These are phyloP conservation scores for Aphidius gifuensis DNA, from an alignment of 1,140 invertebrate genomes.

Conservation along the genomic window DNA sequence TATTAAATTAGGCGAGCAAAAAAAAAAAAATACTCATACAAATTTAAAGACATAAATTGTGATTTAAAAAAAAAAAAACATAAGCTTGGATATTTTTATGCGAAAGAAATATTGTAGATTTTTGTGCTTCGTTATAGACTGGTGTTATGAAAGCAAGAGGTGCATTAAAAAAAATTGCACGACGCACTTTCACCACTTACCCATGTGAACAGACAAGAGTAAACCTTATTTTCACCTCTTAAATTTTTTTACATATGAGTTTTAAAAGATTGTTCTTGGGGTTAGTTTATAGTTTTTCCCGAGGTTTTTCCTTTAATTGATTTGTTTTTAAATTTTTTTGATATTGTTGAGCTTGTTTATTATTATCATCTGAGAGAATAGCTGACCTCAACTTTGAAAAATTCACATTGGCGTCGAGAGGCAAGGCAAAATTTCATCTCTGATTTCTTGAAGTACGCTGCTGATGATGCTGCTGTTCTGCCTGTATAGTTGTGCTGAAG, in stretches of 20 bases:
- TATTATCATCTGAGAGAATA: background rate
- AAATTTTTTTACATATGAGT: background rate
- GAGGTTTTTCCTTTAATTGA: conserved; percentile 5
- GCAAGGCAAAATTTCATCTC: conserved; percentile 20
- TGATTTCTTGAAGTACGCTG: conserved; percentile 29
- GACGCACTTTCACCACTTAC: conserved; percentile 25
- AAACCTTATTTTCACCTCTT: conserved; percentile 18
- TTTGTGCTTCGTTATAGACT: conserved; percentile 3
- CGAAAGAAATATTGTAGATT: too few species aligned
- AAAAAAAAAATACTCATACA: too few species aligned
- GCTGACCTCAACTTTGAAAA: conserved; percentile 20
- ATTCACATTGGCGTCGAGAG: conserved; percentile 16
- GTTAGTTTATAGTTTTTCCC: background rate
- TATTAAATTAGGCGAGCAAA: too few species aligned
- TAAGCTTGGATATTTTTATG: too few species aligned
- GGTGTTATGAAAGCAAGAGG: too few species aligned
- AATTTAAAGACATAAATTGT: too few species aligned
- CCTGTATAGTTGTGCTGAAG: conserved; percentile 15
- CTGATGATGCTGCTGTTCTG: conserved; percentile 15
- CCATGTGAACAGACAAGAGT: conserved; percentile 24
- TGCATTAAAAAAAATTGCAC: background rate
- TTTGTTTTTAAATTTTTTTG: too few species aligned
- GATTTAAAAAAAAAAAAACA: too few species aligned
- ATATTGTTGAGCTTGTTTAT: background rate
- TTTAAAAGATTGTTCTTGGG: background rate